Base-by-base conservation (phyloP, 2,888 invertebrate genomes). In the Cordilura impudica region DNA sequence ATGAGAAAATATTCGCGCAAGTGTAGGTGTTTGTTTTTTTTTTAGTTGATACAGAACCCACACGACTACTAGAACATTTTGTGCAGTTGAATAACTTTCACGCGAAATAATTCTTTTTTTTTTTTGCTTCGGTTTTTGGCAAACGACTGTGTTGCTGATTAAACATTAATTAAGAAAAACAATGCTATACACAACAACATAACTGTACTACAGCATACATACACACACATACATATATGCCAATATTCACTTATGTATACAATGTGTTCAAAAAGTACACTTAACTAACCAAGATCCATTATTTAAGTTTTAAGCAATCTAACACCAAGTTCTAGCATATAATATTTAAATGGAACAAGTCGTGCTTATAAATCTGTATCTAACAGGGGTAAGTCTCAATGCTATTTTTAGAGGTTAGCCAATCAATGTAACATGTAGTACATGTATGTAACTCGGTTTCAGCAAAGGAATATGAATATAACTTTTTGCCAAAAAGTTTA, bases 131-230 rank as follows among this genome's bases (percentile, higher is more conserved):
- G 2, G 10, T 45, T 79, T 66, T 78, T 66, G 35, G 67, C 78
- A 69, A 73, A 70, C 58, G 75, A 79, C 67, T 75, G 87, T 85
- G 85, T 84, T 86, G 86, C 89, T 89, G 89, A 89, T 89, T 89
- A 89, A 89, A 89, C 89, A 89, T 89, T 89, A 89, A 89, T 89
- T 89, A 89, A 89, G 88, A 88, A 87, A 88, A 89, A 87, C 87
- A 87, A 87, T 88, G 87, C 86, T 84, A 66, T 58, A 72, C 54
- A 66, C 19, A 78, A 71, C 35, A 73, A 61, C 78, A 76, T 56
- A 79, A 75, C 79, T 79, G 79, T 79, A 79, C 79, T 61, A 6
- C 19, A 21, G n/a, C 8, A 49, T 4, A 26, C 10, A 29, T 43
- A 19, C 51, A 53, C 16, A 54, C 26, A 54, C 16, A 35, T 7